Base-by-base conservation (phyloP, 2,797 vertebrate species). In the Gymnopithys bicolor region DNA sequence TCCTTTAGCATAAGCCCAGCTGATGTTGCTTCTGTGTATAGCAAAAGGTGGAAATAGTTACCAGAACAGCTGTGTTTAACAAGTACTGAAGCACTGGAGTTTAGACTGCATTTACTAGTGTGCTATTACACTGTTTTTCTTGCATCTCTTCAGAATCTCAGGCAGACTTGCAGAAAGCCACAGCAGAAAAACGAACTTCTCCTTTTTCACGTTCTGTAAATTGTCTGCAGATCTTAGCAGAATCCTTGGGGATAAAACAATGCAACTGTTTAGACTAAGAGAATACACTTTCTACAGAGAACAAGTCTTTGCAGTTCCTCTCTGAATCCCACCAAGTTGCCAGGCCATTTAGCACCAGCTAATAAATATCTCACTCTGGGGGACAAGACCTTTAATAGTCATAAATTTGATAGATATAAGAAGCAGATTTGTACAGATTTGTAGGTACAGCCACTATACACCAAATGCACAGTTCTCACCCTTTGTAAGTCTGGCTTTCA, bases 171-270 rank as follows among this genome's bases (percentile, higher is more conserved):
- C 98, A 98, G 33, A 99, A 98, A 25, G 99, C 99, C 97, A 99
- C 99, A 0, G 99, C 98, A 21, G 99, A 99, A 97, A 99, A 99
- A 66, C 99, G 99, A 49, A 99, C 98, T 91, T 99, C 99, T 23
- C 98, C 99, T 91, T 99, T 98, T 95, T 99, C 99, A 13, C 99
- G 98, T 88, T 99, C 98, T 51, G 98, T 98, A 90, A 99, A 99
- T 68, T 98, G 98, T 79, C 98, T 98, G 97, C 99, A 99, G 96
- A 99, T 98, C 96, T 98, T 98, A 30, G 99, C 98, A 24, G 99
- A 98, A 92, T 99, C 99, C 99, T 99, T 92, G 13, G 77, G 52
- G 33, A 82, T 59, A 45, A 67, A 56, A 73, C 9, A 35, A 58
- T 55, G 66, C 16, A 56, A 5, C 17, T 25, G 8, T 73, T 95